Evolutionary conservation across 1,140 invertebrate species (phyloP).

Genomic region (Drosophila jambulina): DNA sequence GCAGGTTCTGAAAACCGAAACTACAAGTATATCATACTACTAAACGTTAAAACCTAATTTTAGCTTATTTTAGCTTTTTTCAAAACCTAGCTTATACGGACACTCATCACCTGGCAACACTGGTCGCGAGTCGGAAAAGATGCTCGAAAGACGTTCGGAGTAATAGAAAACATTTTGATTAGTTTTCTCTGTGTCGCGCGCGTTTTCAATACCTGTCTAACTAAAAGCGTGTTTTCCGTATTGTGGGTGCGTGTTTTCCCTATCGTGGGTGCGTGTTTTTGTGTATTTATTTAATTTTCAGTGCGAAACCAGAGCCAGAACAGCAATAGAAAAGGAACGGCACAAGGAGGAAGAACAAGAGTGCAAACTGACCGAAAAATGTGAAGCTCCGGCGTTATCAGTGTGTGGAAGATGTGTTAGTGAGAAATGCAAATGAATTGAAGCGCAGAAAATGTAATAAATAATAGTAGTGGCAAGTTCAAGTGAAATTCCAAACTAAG

Average conservation of each 20-base stretch:
- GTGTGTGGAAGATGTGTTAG: conserved; percentile 1
- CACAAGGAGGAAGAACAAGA: conserved; percentile 17
- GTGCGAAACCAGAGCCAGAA: conserved; percentile 36
- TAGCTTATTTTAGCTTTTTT: no score
- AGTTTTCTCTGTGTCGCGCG: not conserved
- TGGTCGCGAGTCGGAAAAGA: not conserved
- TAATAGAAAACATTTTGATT: conserved; percentile 16
- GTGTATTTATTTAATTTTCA: conserved; percentile 13
- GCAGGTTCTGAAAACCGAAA: no score
- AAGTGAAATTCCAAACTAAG: conserved; percentile 17
- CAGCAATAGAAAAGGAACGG: conserved; percentile 21
- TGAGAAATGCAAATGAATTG: conserved; percentile 13
- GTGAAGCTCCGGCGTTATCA: conserved; percentile 48
- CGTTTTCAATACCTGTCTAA: not conserved
- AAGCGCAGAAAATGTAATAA: conserved; percentile 11
- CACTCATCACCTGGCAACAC: no score
- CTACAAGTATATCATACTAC: no score
- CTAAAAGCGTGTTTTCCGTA: not conserved
- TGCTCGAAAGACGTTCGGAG: conserved; percentile 5
- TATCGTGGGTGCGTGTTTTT: conserved; percentile 11
- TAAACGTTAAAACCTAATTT: no score
- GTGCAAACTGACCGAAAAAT: conserved; percentile 4
- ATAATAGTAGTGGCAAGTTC: conserved; percentile 19
- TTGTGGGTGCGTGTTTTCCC: conserved; percentile 10
- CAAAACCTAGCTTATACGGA: no score